Evolutionary conservation across 2,888 invertebrate genomes (phyloP).

Genomic region (Trachelus troglodyta): DNA sequence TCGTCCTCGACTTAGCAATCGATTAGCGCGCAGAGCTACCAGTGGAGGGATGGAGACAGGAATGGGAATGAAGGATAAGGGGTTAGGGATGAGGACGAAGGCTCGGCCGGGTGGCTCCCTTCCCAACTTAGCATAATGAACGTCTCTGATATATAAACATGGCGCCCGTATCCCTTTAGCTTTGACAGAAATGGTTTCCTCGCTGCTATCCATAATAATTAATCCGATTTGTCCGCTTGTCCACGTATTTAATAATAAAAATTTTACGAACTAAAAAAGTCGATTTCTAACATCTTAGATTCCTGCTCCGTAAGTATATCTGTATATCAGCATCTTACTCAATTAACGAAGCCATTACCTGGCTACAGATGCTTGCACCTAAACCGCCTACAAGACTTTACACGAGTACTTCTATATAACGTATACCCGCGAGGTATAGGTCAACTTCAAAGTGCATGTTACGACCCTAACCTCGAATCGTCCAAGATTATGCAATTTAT

Average conservation of each 20-base stretch:
- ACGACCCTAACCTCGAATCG: background rate
- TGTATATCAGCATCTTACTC: background rate
- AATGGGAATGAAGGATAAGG: background rate
- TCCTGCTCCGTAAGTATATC: background rate
- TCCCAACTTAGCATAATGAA: conserved; percentile 39
- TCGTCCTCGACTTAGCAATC: conserved; percentile 37
- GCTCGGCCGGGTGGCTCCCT: conserved; percentile 15
- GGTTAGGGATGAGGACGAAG: background rate
- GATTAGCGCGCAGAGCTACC: conserved; percentile 31
- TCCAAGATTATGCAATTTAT: background rate
- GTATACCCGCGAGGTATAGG: background rate
- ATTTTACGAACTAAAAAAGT: background rate
- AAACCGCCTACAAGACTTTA: background rate
- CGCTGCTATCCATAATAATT: background rate
- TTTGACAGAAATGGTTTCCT: conserved; percentile 11
- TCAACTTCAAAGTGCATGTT: background rate
- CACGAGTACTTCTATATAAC: background rate
- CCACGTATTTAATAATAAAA: background rate
- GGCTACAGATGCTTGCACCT: background rate
- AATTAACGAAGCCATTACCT: background rate
- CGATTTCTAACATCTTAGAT: background rate
- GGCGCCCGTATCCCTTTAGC: conserved; percentile 22
- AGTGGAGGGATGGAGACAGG: background rate
- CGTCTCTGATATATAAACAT: conserved; percentile 36
- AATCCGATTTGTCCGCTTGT: background rate